Conservation (phyloP, 1,140 invertebrate species). For the Druon quercuslanigerum region DNA sequence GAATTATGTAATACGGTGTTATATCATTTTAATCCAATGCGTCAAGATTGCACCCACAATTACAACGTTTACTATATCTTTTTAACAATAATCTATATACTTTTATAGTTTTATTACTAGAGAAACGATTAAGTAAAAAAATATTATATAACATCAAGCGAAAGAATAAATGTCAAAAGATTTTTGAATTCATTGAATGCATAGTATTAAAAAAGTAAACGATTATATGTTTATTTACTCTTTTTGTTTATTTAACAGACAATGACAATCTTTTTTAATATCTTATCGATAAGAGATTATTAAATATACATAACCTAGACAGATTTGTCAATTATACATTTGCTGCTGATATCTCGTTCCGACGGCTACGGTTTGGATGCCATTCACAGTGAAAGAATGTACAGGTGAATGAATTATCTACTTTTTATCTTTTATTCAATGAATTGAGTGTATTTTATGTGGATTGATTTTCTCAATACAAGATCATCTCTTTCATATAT, state of each 20-base stretch:
- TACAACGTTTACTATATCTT: too few species aligned
- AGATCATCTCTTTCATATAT: too few species aligned
- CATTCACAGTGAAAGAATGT: constrained; percentile 8
- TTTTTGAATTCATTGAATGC: background rate
- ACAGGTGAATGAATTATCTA: background rate
- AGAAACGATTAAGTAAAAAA: too few species aligned
- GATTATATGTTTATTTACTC: constrained; percentile 23
- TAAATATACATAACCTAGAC: constrained; percentile 29
- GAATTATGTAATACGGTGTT: too few species aligned
- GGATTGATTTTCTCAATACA: too few species aligned
- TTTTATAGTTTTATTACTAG: too few species aligned
- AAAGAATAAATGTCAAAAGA: too few species aligned
- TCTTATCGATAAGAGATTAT: constrained; percentile 29
- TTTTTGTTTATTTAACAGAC: constrained; percentile 16
- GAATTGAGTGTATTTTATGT: background rate
- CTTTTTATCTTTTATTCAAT: constrained; percentile 1
- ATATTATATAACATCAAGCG: too few species aligned
- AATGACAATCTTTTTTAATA: constrained; percentile 24
- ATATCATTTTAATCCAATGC: too few species aligned
- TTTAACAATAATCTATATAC: too few species aligned
- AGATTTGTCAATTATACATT: constrained; percentile 31
- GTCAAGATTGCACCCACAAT: too few species aligned
- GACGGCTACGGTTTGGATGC: constrained; percentile 24
- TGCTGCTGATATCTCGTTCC: constrained; percentile 15
- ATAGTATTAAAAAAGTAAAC: background rate